phyloP scores from a whole-genome alignment of 35 echinoderm and acorn worm genomes.

The Eucidaris tribuloides region DNA sequence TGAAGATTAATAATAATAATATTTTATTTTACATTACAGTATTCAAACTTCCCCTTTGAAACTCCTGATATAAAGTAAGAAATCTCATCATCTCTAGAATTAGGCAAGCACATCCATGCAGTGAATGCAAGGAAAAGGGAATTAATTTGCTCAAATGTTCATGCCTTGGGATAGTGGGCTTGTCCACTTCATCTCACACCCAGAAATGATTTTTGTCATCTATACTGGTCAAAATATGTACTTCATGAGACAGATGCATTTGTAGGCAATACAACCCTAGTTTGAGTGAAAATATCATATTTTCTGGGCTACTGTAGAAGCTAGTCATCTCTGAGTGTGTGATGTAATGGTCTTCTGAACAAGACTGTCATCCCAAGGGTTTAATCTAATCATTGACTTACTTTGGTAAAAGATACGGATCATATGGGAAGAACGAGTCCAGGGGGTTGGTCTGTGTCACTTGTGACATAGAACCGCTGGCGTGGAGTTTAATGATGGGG shows the following conservation, averaged over 20 bases:
- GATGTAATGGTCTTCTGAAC: neutral
- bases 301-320: neutral
- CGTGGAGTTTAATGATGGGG: slow-evolving; percentile 29
- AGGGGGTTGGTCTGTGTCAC: slow-evolving; percentile 58
- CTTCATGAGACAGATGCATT: too few species aligned
- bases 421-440: slow-evolving; percentile 97
- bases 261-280: too few species aligned
- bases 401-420: slow-evolving; percentile 85
- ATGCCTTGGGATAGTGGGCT: too few species aligned
- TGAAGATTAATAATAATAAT: too few species aligned
- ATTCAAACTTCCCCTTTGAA: too few species aligned
- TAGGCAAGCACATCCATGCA: too few species aligned
- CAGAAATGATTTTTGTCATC: neutral
- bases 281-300: neutral
- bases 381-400: slow-evolving; percentile 1
- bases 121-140: too few species aligned
- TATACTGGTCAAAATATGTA: neutral
- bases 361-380: neutral
- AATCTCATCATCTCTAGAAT: too few species aligned
- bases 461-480: neutral
- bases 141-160: too few species aligned
- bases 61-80: too few species aligned
- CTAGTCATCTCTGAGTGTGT: neutral
- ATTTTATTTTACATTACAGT: too few species aligned
- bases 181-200: too few species aligned